A percentile compares a stretch with the other conserved stretches of the same genome.
These are phyloP conservation scores for Ia io DNA, from an alignment of 2,113 vertebrate genomes.

Conservation along the genomic window DNA sequence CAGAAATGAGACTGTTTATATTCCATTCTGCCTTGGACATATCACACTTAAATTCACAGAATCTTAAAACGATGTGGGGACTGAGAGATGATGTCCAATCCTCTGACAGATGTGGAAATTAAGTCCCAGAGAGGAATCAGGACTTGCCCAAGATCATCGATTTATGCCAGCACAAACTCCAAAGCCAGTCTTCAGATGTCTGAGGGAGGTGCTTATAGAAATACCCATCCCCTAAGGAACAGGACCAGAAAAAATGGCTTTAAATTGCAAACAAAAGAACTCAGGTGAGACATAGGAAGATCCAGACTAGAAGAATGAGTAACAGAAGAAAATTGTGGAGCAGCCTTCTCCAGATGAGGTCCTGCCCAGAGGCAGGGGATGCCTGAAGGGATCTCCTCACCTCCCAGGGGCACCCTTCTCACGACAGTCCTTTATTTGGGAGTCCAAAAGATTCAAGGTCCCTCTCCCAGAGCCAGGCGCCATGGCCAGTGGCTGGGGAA, in stretches of 20 bases:
- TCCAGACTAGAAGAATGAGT: background rate
- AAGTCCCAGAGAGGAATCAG: background rate
- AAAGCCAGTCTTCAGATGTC: background rate
- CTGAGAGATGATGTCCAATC: background rate
- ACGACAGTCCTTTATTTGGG: background rate
- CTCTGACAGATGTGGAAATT: background rate
- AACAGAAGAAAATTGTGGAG: background rate
- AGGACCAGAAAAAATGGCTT: background rate
- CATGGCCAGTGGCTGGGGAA: conserved; percentile 46
- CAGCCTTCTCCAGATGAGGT: background rate
- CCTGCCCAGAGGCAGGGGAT: background rate
- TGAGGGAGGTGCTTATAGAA: background rate
- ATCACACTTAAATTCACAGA: background rate
- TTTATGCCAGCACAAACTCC: background rate
- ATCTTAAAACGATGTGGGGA: background rate
- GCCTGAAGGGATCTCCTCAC: background rate
- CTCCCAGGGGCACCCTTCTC: background rate
- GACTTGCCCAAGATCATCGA: background rate
- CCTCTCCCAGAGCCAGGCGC: conserved; percentile 29
- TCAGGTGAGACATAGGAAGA: background rate
- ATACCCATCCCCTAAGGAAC: background rate
- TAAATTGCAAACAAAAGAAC: background rate
- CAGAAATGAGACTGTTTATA: background rate
- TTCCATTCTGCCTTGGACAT: background rate
- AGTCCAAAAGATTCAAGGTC: conserved; percentile 16